These are phyloP conservation scores for Paratrypauchen microcephalus DNA, from an alignment of 2,797 vertebrate genomes.

Conservation along the genomic window DNA sequence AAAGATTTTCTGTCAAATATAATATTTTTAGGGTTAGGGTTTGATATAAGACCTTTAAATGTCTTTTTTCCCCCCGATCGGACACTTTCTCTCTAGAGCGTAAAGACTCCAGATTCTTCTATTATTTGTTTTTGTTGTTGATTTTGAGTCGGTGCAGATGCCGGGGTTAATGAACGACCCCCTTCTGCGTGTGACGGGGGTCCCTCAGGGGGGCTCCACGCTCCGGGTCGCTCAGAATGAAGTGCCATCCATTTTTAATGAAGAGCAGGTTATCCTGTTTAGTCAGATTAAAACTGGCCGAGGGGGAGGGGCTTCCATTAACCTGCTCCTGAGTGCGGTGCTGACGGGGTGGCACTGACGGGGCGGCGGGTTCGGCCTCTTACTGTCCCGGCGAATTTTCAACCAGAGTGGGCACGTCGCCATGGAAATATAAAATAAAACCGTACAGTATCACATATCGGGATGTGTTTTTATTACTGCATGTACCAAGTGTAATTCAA, in stretches of 20 bases:
- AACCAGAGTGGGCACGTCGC: not conserved
- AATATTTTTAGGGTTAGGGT: too few relatives aligned
- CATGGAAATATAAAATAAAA: too few relatives aligned
- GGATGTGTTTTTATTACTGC: too few relatives aligned
- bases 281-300: constrained; percentile 74
- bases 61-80: not conserved
- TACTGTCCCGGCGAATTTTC: not conserved
- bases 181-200: constrained; percentile 37
- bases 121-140: not conserved
- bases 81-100: too few relatives aligned
- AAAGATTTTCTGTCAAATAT: too few relatives aligned
- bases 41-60: too few relatives aligned
- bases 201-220: constrained; percentile 53
- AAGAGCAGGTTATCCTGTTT: constrained; percentile 77
- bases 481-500: too few relatives aligned
- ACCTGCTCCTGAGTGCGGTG: constrained; percentile 65
- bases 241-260: constrained; percentile 76
- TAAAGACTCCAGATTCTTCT: not conserved
- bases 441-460: too few relatives aligned
- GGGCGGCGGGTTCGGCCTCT: constrained; percentile 28
- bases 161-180: constrained; percentile 76
- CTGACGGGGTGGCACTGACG: constrained; percentile 50
- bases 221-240: constrained; percentile 68
- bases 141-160: constrained; percentile 5
- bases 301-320: constrained; percentile 57